Percentiles rank a stretch among this genome's conserved stretches.
Evolutionary conservation across 2,113 vertebrate species (phyloP).

Genomic region (Etheostoma spectabile): DNA sequence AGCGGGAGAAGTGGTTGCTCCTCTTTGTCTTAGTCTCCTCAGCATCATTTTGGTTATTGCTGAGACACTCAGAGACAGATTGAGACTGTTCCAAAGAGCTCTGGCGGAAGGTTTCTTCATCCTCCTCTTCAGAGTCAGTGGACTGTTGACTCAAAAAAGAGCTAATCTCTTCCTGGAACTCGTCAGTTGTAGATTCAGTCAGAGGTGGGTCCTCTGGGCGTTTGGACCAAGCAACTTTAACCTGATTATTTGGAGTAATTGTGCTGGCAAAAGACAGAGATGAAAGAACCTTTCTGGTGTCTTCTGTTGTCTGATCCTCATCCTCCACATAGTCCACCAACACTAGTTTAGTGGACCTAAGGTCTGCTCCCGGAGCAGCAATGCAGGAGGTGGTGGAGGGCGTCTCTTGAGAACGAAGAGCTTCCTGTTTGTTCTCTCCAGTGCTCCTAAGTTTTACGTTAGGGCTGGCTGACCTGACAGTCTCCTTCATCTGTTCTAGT

Average conservation of each 20-base stretch:
- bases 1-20: background rate
- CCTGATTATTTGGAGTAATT: too few relatives aligned
- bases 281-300: background rate
- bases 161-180: background rate
- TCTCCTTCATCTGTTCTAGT: background rate
- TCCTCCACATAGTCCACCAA: background rate
- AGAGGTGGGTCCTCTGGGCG: too few relatives aligned
- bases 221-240: too few relatives aligned
- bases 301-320: background rate
- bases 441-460: background rate
- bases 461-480: background rate
- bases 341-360: background rate
- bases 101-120: background rate
- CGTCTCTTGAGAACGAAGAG: background rate
- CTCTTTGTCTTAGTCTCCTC: background rate
- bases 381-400: background rate
- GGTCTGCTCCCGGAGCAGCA: background rate
- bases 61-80: background rate
- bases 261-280: background rate
- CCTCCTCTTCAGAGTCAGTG: too few relatives aligned
- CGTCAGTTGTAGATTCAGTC: too few relatives aligned
- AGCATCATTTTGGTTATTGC: background rate
- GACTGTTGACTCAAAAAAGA: background rate
- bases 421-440: background rate
- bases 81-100: background rate